A percentile compares a stretch with the other conserved stretches of the same genome.
phyloP scores from a whole-genome alignment of 2,888 invertebrate genomes.

The Harmothoe impar region DNA sequence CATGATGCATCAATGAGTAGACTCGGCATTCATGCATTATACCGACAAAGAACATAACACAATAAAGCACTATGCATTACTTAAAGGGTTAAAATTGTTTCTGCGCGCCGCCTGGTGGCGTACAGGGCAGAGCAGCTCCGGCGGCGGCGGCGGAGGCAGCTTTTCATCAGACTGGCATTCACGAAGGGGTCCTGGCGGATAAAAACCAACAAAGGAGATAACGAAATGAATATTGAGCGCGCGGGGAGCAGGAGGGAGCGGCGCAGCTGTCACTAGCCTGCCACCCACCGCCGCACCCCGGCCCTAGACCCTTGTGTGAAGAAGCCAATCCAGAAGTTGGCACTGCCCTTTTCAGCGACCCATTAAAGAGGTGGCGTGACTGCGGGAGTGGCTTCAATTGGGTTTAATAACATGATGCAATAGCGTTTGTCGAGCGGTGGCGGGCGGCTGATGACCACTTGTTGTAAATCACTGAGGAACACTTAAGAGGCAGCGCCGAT shows the following conservation, averaged over 20 bases:
- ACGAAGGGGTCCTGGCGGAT: not conserved
- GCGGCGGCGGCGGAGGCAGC: too few species aligned
- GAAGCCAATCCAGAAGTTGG: slow-evolving; percentile 23
- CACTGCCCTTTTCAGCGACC: slow-evolving; percentile 38
- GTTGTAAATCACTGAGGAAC: slow-evolving; percentile 34
- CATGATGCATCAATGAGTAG: too few species aligned
- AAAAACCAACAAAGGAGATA: slow-evolving; percentile 42
- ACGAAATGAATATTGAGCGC: slow-evolving; percentile 39
- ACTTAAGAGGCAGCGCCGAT: not conserved
- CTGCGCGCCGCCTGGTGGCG: too few species aligned
- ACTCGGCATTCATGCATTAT: too few species aligned
- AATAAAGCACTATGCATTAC: too few species aligned
- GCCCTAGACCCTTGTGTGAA: not conserved
- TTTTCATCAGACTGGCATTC: slow-evolving; percentile 26
- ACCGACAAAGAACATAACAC: too few species aligned
- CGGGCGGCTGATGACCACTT: slow-evolving; percentile 51
- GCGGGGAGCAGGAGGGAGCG: not conserved
- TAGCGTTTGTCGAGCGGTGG: slow-evolving; percentile 17
- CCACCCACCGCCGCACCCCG: not conserved
- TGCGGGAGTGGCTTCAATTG: slow-evolving; percentile 19
- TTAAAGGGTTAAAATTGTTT: too few species aligned
- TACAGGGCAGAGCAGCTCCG: too few species aligned
- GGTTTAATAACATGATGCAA: slow-evolving; percentile 57
- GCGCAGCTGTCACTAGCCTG: not conserved
- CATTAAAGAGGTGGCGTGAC: not conserved